These are phyloP conservation scores for Phylloscopus trochilus DNA, from an alignment of 2,113 vertebrate genomes.

Conservation along the genomic window DNA sequence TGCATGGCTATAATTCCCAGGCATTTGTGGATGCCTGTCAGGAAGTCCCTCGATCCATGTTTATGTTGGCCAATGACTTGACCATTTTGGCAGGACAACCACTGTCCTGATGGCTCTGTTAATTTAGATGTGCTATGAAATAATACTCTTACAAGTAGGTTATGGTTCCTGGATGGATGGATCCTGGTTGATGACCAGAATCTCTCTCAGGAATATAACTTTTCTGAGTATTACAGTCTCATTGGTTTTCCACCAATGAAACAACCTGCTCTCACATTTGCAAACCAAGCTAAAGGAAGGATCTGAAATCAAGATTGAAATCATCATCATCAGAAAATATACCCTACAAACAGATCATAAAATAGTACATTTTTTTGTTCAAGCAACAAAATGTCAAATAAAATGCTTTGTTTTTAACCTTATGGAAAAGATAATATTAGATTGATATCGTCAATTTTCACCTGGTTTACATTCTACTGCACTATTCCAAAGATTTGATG, in stretches of 20 bases:
- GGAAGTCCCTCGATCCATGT: neutral
- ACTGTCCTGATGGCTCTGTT: neutral
- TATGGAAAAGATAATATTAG: neutral
- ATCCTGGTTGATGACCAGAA: neutral
- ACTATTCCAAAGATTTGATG: neutral
- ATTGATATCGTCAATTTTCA: neutral
- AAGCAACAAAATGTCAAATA: neutral
- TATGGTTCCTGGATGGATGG: neutral
- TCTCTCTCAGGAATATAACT: neutral
- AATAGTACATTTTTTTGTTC: neutral
- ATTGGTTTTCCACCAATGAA: neutral
- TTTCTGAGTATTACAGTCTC: neutral
- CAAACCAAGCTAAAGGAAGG: neutral
- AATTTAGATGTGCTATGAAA: neutral
- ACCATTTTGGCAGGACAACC: neutral
- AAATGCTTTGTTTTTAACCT: neutral
- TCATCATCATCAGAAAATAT: neutral
- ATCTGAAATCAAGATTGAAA: neutral
- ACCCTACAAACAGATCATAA: neutral
- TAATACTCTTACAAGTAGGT: neutral
- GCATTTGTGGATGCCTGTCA: neutral
- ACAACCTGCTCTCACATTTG: neutral
- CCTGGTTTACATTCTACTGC: neutral
- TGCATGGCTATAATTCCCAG: neutral
- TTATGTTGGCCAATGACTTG: neutral